Evolutionary conservation across 2,797 vertebrate species (phyloP).

Genomic region (Centropyge bicolor): DNA sequence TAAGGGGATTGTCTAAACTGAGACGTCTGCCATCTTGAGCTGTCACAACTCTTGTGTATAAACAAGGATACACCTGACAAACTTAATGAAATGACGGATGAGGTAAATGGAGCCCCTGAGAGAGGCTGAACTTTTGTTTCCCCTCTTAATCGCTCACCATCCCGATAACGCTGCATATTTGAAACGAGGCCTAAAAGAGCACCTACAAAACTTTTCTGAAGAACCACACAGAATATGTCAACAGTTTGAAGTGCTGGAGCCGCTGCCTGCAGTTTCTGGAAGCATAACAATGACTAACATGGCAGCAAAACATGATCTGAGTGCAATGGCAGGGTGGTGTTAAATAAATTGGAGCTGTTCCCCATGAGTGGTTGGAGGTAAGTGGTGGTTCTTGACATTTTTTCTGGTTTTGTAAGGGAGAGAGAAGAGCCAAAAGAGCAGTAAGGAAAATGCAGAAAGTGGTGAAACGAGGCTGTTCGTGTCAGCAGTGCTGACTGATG

Average conservation of each 20-base stretch:
- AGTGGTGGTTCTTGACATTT: slow-evolving; percentile 72
- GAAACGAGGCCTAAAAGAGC: slow-evolving; percentile 19
- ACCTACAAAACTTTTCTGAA: slow-evolving; percentile 27
- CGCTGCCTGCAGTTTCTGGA: slow-evolving; percentile 24
- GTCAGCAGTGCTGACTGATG: slow-evolving; percentile 63
- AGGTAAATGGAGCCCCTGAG: slow-evolving; percentile 55
- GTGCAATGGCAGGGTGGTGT: slow-evolving; percentile 50
- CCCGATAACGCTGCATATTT: slow-evolving; percentile 30
- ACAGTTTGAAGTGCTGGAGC: not conserved
- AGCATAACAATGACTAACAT: slow-evolving; percentile 41
- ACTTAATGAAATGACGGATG: slow-evolving; percentile 77
- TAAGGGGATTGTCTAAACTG: slow-evolving; percentile 79
- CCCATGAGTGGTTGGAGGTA: slow-evolving; percentile 66
- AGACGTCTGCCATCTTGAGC: slow-evolving; percentile 79
- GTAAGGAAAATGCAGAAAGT: slow-evolving; percentile 42
- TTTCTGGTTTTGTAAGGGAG: slow-evolving; percentile 41
- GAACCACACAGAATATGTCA: not conserved
- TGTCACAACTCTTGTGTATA: slow-evolving; percentile 73
- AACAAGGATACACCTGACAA: slow-evolving; percentile 76
- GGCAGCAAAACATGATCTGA: slow-evolving; percentile 55
- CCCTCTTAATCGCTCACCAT: slow-evolving; percentile 41
- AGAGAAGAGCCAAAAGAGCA: slow-evolving; percentile 50
- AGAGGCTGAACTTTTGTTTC: slow-evolving; percentile 42
- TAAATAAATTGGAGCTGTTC: slow-evolving; percentile 71
- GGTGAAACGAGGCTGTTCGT: slow-evolving; percentile 51